phyloP scores from a whole-genome alignment of 2,888 invertebrate genomes.

The Campopleginae sp. region DNA sequence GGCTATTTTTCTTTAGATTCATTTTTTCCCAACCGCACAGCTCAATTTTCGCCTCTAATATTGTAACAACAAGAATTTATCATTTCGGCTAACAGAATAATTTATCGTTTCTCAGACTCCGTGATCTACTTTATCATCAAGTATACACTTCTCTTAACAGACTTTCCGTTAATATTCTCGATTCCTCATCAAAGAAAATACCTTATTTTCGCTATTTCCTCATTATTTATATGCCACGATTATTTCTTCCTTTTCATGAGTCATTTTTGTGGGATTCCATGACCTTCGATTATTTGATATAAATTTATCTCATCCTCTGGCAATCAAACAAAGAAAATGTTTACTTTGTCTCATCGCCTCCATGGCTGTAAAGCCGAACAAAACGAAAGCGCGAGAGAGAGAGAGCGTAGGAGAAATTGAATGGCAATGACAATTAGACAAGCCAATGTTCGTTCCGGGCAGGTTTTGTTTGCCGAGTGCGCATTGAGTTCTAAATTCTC shows the following conservation, averaged over 20 bases:
- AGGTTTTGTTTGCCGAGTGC: constrained; percentile 62
- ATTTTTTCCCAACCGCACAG: not conserved
- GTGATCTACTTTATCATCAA: not conserved
- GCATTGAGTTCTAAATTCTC: constrained; percentile 64
- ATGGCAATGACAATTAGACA: constrained; percentile 54
- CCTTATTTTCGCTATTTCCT: not conserved
- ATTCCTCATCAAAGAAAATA: not conserved
- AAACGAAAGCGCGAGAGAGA: constrained; percentile 8
- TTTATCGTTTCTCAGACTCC: not conserved
- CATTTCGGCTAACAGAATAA: not conserved
- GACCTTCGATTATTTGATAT: not conserved
- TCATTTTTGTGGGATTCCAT: not conserved
- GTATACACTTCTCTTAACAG: not conserved
- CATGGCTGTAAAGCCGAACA: constrained; percentile 21
- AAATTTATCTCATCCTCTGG: constrained; percentile 9
- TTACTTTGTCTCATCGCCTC: constrained; percentile 17
- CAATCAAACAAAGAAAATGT: constrained; percentile 33
- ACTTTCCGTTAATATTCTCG: not conserved
- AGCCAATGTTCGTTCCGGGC: constrained; percentile 43
- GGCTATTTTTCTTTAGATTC: constrained; percentile 36
- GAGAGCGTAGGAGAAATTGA: not conserved
- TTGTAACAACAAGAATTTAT: not conserved
- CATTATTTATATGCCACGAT: not conserved
- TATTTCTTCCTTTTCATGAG: not conserved
- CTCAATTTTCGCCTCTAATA: constrained; percentile 8